These are phyloP conservation scores for Phylloscopus trochilus DNA, from an alignment of 2,113 vertebrate genomes.

Conservation along the genomic window DNA sequence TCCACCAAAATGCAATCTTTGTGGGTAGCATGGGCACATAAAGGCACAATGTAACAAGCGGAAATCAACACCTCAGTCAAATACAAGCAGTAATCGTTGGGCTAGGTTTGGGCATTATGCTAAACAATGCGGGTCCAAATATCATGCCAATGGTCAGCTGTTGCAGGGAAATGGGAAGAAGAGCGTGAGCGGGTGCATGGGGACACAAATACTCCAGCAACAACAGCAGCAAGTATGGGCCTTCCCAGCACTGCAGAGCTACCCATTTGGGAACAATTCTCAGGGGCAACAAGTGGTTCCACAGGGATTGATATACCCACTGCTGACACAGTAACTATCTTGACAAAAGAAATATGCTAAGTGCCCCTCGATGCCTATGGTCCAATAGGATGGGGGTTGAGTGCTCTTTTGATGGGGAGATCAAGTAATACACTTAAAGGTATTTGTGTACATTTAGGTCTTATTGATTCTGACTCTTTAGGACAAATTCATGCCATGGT, in stretches of 20 bases:
- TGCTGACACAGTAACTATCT: too few species aligned
- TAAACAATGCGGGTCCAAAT: neutral
- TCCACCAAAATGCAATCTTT: neutral
- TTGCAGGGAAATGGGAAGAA: neutral
- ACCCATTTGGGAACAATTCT: neutral
- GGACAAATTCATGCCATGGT: too few species aligned
- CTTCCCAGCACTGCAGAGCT: neutral
- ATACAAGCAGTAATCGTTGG: too few species aligned
- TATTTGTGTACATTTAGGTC: neutral
- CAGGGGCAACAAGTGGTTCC: neutral
- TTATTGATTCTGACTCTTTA: neutral
- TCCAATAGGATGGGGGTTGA: neutral
- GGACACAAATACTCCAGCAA: neutral
- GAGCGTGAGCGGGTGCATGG: fast-evolving
- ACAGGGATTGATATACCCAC: neutral
- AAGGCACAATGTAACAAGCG: neutral
- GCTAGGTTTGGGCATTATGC: too few species aligned
- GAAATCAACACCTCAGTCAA: too few species aligned
- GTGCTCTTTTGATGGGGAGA: neutral
- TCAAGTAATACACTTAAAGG: neutral
- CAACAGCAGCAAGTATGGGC: neutral
- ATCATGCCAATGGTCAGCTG: too few species aligned
- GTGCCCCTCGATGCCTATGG: neutral
- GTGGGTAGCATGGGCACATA: neutral
- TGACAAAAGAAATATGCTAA: neutral